Evolutionary conservation across 2,888 invertebrate species (phyloP).

Genomic region (Rhyacophila evoluta): DNA sequence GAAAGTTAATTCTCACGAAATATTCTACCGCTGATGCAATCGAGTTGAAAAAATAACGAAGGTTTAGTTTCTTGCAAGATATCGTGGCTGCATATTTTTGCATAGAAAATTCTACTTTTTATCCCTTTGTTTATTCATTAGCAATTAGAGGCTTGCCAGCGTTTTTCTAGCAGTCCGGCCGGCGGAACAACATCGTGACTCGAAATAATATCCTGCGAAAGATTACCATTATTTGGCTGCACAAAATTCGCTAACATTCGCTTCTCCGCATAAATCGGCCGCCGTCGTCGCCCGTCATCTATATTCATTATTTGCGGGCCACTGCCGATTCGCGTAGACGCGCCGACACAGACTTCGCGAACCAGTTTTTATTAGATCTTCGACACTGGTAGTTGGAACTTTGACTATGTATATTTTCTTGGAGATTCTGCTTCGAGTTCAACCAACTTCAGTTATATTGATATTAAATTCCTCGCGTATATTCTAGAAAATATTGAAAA

Average conservation of each 20-base stretch:
- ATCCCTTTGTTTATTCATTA: background rate
- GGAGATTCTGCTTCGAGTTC: background rate
- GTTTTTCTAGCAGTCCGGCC: background rate
- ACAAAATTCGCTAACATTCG: slow-evolving; percentile 1
- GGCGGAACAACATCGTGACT: background rate
- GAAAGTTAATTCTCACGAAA: no score
- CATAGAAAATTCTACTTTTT: background rate
- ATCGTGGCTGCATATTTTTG: background rate
- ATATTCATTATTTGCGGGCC: slow-evolving; percentile 24
- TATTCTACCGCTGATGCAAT: no score
- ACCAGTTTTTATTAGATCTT: slow-evolving; percentile 22
- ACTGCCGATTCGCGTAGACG: slow-evolving; percentile 4
- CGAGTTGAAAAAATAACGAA: no score
- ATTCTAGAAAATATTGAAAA: no score
- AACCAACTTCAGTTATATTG: background rate
- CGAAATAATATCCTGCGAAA: slow-evolving; percentile 1
- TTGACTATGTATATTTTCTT: background rate
- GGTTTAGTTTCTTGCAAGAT: no score
- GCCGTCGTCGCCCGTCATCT: background rate
- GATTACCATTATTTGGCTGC: slow-evolving; percentile 14
- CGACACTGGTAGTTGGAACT: background rate
- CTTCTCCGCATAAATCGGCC: slow-evolving; percentile 19
- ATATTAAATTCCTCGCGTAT: no score
- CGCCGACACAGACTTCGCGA: background rate
- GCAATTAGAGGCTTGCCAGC: background rate